Base-by-base conservation (phyloP, 2,888 invertebrate genomes). In the Eupithecia insigniata region DNA sequence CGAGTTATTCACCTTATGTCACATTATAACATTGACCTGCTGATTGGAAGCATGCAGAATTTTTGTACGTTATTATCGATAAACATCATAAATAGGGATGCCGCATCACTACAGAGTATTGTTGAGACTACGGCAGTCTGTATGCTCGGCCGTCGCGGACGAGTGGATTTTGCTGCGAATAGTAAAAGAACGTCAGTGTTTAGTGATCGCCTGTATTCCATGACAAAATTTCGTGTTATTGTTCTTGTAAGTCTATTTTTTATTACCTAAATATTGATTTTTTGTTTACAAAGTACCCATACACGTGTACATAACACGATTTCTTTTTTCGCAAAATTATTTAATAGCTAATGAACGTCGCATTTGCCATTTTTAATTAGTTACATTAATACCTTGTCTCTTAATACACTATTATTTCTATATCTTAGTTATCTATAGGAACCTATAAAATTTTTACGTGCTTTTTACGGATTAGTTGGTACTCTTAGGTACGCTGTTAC, bases 111-210 rank as follows among this genome's bases (percentile, higher is more conserved):
- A 89, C 70, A 36, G 73, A 76, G 76, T 79, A 78, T 8, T 34
- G 12, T 78, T 80, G 84, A 83, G 82, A 85, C 83, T 82, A 84
- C 85, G 87, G 83, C 88, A 91, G 90, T 92, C 86, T 83, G 88
- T 86, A 83, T 88, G 85, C 79, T 85, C 88, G 83, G 79, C 81
- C 86, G 87, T 79, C 84, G 90, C 84, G 87, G 81, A 86, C 83
- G 87, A 85, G 81, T 84, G 90, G 81, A 84, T 83, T 51, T 81
- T 82, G 79, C 78, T 83, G 89, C 85, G 87, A 80, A 82, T 80
- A 76, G 78, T 83, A 76, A 74, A 82, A 71, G n/a, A 69, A 74
- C 32, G 12, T 36, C 26, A 61, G 66, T 71, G 69, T 67, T 69
- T n/a, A 60, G 66, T 69, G 66, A 34, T 30, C 32, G 43, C 28